Evolutionary conservation across 2,797 vertebrate species (phyloP), one percentile per base, ranked within the genome.

Genomic region (Liasis olivaceus): DNA sequence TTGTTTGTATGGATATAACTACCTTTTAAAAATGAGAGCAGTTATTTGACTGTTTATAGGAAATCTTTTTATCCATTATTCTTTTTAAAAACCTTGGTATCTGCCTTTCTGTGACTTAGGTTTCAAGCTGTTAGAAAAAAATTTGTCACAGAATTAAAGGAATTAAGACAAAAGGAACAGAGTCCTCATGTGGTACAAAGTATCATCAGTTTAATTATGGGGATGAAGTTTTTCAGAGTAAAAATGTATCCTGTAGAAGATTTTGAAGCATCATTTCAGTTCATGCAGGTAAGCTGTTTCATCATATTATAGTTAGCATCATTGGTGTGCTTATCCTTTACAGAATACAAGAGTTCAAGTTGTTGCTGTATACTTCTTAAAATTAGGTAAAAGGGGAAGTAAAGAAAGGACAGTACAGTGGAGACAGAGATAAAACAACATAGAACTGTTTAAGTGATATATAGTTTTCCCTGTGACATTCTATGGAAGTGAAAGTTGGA

Each of bases 171-270:
- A 93, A 99, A 99, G 95, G 99, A 99, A 93, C 99, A 99, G 97
- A 99, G 98, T 96, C 99, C 99, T 89, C 99, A 99, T 3, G 98
- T 99, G 91, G 98, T 99, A 84, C 99, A 99, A 96, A 99, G 99
- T 94, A 98, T 99, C 97, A 99, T 99, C 98, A 99, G 98, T 96
- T 98, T 99, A 95, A 99, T 99, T 97, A 99, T 99, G 99, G 99
- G 99, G 95, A 99, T 99, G 99, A 99, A 99, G 96, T 99, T 99
- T 98, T 99, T 99, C 96, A 98, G 99, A 95, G 99, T 99, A n/a
- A 99, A 99, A 97, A 99, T 99, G 99, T 99, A 99, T 96, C 99
- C 99, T 0, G 99, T 99, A 93, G 99, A 99, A 97, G 99, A 99
- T 95, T 99, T 99, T 96, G 99, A 99, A 97, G 99, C 99, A 60